Conservation (phyloP, 2,797 vertebrate genomes). For the Glyptemys insculpta region DNA sequence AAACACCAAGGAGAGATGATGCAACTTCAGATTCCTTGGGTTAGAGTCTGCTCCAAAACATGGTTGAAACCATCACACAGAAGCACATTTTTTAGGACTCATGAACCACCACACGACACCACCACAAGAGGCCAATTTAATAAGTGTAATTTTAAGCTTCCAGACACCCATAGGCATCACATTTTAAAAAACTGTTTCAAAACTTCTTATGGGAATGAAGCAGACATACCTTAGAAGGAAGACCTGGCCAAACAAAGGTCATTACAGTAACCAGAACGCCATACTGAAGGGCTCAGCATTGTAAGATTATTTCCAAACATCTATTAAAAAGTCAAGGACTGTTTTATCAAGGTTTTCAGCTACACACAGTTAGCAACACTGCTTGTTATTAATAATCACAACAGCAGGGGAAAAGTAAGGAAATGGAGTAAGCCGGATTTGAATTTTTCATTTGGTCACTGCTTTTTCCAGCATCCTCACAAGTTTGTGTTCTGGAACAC, state of each 20-base stretch:
- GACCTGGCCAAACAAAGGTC: not conserved
- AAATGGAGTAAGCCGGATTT: constrained; percentile 18
- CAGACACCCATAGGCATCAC: constrained; percentile 26
- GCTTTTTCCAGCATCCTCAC: constrained; percentile 48
- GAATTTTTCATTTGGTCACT: constrained; percentile 44
- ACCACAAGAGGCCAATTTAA: constrained; percentile 64
- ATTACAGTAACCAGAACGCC: not conserved
- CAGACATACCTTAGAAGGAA: not conserved
- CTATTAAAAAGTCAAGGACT: constrained; percentile 68
- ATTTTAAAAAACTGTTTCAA: not conserved
- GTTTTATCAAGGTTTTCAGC: constrained; percentile 62
- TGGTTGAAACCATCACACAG: constrained; percentile 40
- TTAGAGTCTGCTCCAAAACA: not conserved
- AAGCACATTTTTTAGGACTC: constrained; percentile 63
- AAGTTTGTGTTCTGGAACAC: constrained; percentile 27
- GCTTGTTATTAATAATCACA: not conserved
- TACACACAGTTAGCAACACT: constrained; percentile 55
- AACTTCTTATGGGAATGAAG: not conserved
- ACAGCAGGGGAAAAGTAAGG: not conserved
- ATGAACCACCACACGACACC: constrained; percentile 64
- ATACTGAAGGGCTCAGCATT: not conserved
- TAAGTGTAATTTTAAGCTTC: constrained; percentile 50
- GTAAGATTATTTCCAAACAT: constrained; percentile 39
- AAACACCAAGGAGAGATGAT: constrained; percentile 37
- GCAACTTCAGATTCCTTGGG: not conserved